A percentile compares a stretch with the other conserved stretches of the same genome.
These are phyloP conservation scores for Hemibagrus wyckioides DNA, from an alignment of 2,113 vertebrate genomes.

Conservation along the genomic window DNA sequence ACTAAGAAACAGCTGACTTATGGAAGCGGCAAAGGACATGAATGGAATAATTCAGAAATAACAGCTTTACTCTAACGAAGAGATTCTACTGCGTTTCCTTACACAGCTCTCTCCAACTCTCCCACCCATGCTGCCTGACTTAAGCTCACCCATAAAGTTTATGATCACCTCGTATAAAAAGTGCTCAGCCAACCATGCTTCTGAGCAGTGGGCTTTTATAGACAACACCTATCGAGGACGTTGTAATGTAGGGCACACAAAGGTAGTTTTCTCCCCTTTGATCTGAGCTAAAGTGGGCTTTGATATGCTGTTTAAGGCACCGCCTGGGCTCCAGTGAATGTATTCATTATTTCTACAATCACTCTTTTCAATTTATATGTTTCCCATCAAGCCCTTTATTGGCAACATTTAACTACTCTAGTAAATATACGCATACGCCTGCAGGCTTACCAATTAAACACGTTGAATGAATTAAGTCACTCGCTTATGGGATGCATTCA, in stretches of 20 bases:
- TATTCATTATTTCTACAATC: slow-evolving; percentile 49
- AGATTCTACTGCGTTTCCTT: slow-evolving; percentile 28
- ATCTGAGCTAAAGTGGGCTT: slow-evolving; percentile 48
- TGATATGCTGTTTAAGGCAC: slow-evolving; percentile 36
- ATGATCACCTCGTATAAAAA: slow-evolving; percentile 46
- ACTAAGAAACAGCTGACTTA: too few species aligned
- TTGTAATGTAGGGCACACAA: slow-evolving; percentile 25
- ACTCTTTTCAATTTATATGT: slow-evolving; percentile 52
- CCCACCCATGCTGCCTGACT: slow-evolving; percentile 31
- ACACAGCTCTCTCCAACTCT: neutral
- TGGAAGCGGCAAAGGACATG: neutral
- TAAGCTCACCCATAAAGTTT: slow-evolving; percentile 42
- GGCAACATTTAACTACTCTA: slow-evolving; percentile 53
- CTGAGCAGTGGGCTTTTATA: slow-evolving; percentile 48
- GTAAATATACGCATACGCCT: slow-evolving; percentile 53
- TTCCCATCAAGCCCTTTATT: slow-evolving; percentile 55
- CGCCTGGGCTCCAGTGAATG: slow-evolving; percentile 50
- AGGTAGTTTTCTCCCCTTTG: slow-evolving; percentile 49
- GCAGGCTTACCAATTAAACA: slow-evolving; percentile 49
- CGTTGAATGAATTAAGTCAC: slow-evolving; percentile 53
- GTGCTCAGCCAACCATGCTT: slow-evolving; percentile 43
- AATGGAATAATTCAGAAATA: neutral
- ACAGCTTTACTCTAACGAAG: neutral
- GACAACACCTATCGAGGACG: slow-evolving; percentile 48
- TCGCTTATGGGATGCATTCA: slow-evolving; percentile 42